Conservation (phyloP, 2,113 vertebrate species). For the Apaloderma vittatum region DNA sequence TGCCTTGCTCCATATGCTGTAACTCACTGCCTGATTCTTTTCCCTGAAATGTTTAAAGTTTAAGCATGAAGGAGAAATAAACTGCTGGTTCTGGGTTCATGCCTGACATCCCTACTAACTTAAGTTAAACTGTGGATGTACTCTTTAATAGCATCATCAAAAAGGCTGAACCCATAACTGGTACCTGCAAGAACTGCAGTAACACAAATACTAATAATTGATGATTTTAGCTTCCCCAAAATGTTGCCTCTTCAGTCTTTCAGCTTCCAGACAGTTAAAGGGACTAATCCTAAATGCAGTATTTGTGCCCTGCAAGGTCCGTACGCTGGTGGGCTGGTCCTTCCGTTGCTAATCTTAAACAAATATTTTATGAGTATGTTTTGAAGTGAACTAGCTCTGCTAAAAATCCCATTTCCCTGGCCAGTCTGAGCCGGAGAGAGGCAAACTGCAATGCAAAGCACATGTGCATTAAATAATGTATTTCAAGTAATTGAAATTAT, state of each 20-base stretch:
- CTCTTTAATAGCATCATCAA: not conserved
- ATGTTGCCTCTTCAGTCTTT: not conserved
- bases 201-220: not conserved
- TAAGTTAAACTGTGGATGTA: not conserved
- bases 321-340: not conserved
- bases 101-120: not conserved
- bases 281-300: not conserved
- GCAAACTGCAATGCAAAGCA: not conserved
- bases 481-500: constrained; percentile 38
- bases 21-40: not conserved
- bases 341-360: constrained; percentile 23
- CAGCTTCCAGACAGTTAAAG: not conserved
- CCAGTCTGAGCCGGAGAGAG: not conserved
- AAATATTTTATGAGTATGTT: constrained; percentile 41
- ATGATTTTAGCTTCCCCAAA: not conserved
- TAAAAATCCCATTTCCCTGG: constrained; percentile 36
- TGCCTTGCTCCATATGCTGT: not conserved
- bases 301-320: not conserved
- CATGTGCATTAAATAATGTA: constrained; percentile 44
- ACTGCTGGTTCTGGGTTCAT: not conserved
- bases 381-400: constrained; percentile 13
- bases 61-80: not conserved
- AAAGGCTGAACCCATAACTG: not conserved
- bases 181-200: not conserved
- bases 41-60: not conserved